Conservation (phyloP, 2,113 vertebrate genomes). For the Albula goreensis region DNA sequence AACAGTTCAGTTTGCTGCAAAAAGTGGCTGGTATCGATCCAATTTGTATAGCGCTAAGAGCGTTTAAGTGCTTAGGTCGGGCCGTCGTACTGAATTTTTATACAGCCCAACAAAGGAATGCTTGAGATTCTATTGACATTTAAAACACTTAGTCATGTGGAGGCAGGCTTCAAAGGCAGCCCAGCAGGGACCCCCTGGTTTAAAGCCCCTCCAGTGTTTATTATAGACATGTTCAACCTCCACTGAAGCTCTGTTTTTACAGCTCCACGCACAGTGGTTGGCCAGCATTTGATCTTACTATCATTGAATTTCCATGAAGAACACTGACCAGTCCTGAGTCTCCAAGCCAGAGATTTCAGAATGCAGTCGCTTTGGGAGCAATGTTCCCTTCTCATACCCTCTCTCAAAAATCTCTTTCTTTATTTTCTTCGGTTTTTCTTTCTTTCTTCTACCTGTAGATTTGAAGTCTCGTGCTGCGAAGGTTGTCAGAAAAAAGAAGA, state of each 20-base stretch:
- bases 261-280: conserved; percentile 35
- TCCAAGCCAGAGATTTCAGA: neutral
- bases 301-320: neutral
- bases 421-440: neutral
- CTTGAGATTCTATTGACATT: conserved; percentile 48
- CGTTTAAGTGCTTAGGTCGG: conserved; percentile 36
- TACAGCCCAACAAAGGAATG: conserved; percentile 33
- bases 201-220: conserved; percentile 43
- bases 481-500: conserved; percentile 42
- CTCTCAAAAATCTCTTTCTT: no score
- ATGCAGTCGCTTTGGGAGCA: neutral
- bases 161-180: conserved; percentile 50
- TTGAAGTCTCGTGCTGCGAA: conserved; percentile 11
- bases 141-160: conserved; percentile 46
- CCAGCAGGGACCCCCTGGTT: conserved; percentile 45
- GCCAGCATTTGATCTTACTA: neutral
- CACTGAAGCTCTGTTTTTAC: conserved; percentile 37
- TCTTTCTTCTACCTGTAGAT: conserved; percentile 1
- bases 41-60: conserved; percentile 42
- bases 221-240: conserved; percentile 44
- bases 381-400: neutral
- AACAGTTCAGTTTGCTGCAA: conserved; percentile 22
- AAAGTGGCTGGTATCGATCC: conserved; percentile 41
- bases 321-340: conserved; percentile 23
- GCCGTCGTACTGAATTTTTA: conserved; percentile 37